These are phyloP conservation scores for Gouania willdenowi DNA, from an alignment of 2,797 vertebrate genomes.

Conservation along the genomic window DNA sequence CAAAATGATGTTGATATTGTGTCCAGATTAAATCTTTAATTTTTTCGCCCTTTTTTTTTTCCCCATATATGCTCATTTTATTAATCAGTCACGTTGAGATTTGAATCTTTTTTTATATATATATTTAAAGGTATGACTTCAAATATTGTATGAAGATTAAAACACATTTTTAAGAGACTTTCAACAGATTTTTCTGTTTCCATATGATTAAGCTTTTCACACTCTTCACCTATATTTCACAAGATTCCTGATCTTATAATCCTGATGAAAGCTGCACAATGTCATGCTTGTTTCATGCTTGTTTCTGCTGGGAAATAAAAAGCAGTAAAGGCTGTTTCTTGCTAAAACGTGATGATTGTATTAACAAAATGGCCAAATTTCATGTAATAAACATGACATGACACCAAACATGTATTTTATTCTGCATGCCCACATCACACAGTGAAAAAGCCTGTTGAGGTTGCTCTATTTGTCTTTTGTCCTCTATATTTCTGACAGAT, in stretches of 20 bases:
- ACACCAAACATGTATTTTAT: neutral
- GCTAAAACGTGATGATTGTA: constrained; percentile 23
- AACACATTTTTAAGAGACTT: too few species aligned
- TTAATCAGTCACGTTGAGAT: too few species aligned
- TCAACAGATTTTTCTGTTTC: neutral
- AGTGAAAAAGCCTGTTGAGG: too few species aligned
- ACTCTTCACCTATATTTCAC: constrained; percentile 30
- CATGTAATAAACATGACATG: constrained; percentile 8
- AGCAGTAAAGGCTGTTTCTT: constrained; percentile 34
- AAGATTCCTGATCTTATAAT: constrained; percentile 50
- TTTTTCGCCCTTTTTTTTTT: too few species aligned
- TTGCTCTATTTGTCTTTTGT: neutral
- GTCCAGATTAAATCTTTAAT: too few species aligned
- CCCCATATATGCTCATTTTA: too few species aligned
- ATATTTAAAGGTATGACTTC: too few species aligned
- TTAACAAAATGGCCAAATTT: constrained; percentile 11
- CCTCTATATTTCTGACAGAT: constrained; percentile 4
- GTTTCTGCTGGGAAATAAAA: constrained; percentile 43
- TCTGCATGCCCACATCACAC: neutral
- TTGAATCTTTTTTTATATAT: too few species aligned
- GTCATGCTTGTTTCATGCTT: constrained; percentile 50
- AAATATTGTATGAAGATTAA: too few species aligned
- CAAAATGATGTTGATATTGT: neutral
- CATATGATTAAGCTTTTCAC: constrained; percentile 13
- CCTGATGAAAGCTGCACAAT: constrained; percentile 43